phyloP scores from a whole-genome alignment of 1,140 invertebrate genomes.

The Monochamus saltuarius region DNA sequence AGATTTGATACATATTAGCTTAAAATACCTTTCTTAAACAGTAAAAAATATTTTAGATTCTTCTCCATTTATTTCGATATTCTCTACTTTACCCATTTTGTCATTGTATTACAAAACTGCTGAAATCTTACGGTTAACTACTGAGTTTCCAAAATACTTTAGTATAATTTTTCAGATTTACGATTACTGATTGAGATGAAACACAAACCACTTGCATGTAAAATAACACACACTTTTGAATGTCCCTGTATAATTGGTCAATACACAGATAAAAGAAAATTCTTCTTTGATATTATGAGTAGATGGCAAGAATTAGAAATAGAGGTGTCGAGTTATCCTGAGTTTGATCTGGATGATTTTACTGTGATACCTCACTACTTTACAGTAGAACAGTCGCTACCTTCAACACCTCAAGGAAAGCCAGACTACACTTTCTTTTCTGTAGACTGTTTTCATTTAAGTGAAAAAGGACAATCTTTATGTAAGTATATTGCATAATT shows the following conservation, averaged over 20 bases:
- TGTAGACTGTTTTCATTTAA: constrained; percentile 72
- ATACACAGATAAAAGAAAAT: constrained; percentile 27
- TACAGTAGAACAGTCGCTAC: constrained; percentile 50
- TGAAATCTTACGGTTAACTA: neutral
- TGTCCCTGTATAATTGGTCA: constrained; percentile 42
- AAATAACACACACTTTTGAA: constrained; percentile 13
- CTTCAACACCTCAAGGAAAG: constrained; percentile 31
- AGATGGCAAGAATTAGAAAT: constrained; percentile 52
- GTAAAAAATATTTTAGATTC: no score
- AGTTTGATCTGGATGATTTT: constrained; percentile 62
- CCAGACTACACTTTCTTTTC: constrained; percentile 63
- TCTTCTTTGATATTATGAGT: constrained; percentile 49
- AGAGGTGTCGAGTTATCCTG: constrained; percentile 45
- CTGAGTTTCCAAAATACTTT: constrained; percentile 5
- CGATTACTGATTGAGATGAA: constrained; percentile 42
- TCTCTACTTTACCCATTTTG: no score
- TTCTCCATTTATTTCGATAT: no score
- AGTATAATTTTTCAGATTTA: constrained; percentile 44
- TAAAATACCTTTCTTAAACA: no score
- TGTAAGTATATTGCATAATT: no score
- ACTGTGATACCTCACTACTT: constrained; percentile 64
- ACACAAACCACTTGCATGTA: constrained; percentile 33
- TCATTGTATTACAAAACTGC: no score
- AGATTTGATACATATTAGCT: no score
- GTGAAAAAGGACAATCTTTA: constrained; percentile 62